Base-by-base conservation (phyloP, 2,797 vertebrate species). In the Manis pentadactyla region DNA sequence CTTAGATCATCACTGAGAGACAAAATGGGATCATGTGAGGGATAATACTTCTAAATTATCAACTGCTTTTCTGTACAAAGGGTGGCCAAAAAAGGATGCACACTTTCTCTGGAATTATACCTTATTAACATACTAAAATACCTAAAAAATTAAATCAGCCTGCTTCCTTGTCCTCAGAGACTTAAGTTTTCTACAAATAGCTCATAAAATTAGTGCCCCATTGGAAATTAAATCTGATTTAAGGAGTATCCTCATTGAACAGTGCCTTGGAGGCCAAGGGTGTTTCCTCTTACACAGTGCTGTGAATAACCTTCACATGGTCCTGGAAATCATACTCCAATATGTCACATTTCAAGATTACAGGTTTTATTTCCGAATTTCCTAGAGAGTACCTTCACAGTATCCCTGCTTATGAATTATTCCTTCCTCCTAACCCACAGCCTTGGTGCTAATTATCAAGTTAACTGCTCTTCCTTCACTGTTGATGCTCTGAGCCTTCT, bases 11-110 rank as follows among this genome's bases (percentile, higher is more conserved):
- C 84, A 17, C 0, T 63, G 49, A 96, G 25, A 97, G 53, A 90
- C 63, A 92, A 94, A 89, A 93, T 96, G 91, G 95, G 88, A 95
- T 95, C 93, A 89, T 93, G 87, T 96, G 91, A 96, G 91, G 83
- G 63, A 93, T 88, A 95, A 88, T 59, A 64, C 42, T 87, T 87
- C 77, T 92, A 94, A 88, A 75, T 95, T 93, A 94, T 93, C 61
- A 89, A 75, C 64, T 91, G 39, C 23, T 96, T 85, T 96, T 94
- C 53, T 89, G 13, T 69, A 42, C 64, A 79, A 29, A 84, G 0
- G 13, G 23, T 84, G 79, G 69, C 78, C 59, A 74, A 90, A 95
- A 34, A 94, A 95, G 13, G 49, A 93, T 78, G 42, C 63, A 64
- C 17, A 53, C 57, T 88, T 81, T 81, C 66, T 96, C 51, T 94